Percentiles rank a stretch among this genome's conserved stretches.
phyloP scores from a whole-genome alignment of 2,113 vertebrate genomes.

The Stegostoma tigrinum region DNA sequence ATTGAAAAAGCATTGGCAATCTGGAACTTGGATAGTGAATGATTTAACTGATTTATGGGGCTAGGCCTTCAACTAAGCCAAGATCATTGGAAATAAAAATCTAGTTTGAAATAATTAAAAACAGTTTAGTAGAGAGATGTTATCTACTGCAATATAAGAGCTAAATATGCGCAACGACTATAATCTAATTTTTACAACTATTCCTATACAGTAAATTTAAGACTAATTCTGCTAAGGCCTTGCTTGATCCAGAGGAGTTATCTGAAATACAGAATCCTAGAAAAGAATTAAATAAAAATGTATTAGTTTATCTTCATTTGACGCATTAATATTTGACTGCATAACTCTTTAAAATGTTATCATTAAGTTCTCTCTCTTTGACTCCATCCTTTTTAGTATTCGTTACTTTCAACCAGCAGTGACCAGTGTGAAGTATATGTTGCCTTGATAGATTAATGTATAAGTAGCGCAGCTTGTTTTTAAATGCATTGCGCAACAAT shows the following conservation, averaged over 20 bases:
- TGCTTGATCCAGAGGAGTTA: neutral
- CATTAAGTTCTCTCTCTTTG: neutral
- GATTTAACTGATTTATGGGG: neutral
- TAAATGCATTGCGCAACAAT: neutral
- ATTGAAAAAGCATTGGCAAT: neutral
- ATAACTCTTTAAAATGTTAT: neutral
- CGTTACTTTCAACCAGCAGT: too few relatives aligned
- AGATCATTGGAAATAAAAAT: neutral
- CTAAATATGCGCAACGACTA: neutral
- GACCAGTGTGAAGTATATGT: neutral
- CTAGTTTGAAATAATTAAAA: neutral
- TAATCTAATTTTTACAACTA: neutral
- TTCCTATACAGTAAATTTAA: neutral
- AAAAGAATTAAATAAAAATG: neutral
- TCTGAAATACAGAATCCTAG: neutral
- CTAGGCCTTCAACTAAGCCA: neutral
- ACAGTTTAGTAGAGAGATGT: neutral
- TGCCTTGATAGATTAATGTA: neutral
- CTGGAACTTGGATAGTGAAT: neutral
- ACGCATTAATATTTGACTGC: neutral
- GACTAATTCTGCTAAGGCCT: neutral
- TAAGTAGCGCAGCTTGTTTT: neutral
- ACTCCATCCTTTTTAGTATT: neutral
- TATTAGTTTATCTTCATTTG: neutral
- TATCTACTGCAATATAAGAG: neutral